Evolutionary conservation across 2,113 vertebrate species (phyloP).

Genomic region (Lepus americanus): DNA sequence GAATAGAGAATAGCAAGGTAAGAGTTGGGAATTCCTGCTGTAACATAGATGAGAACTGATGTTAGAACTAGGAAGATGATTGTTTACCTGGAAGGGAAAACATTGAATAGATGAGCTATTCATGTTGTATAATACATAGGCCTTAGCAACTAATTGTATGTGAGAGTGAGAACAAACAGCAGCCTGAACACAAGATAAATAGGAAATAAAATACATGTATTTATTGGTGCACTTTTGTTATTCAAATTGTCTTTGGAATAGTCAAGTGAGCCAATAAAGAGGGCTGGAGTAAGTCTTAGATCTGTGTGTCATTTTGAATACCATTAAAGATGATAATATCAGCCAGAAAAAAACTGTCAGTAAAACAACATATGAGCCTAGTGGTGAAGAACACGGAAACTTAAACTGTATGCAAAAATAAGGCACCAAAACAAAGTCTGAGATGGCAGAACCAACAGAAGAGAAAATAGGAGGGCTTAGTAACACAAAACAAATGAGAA

Average conservation of each 20-base stretch:
- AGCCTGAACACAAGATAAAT: not conserved
- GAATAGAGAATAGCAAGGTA: not conserved
- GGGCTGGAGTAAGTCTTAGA: not conserved
- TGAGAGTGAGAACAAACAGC: not conserved
- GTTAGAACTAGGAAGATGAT: not conserved
- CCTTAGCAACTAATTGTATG: not conserved
- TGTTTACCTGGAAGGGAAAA: not conserved
- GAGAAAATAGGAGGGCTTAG: not conserved
- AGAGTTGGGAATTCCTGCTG: not conserved
- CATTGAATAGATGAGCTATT: not conserved
- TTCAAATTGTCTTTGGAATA: not conserved
- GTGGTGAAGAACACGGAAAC: not conserved
- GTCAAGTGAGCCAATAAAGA: not conserved
- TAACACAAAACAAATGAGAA: conserved; percentile 22
- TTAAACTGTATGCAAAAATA: conserved; percentile 17
- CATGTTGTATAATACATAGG: not conserved
- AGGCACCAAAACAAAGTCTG: not conserved
- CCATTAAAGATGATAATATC: not conserved
- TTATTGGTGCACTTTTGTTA: not conserved
- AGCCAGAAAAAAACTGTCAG: not conserved
- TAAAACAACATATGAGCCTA: not conserved
- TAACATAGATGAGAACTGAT: not conserved
- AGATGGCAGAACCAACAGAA: not conserved
- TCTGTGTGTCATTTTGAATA: not conserved
- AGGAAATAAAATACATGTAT: not conserved